A percentile compares a stretch with the other conserved stretches of the same genome.
These are phyloP conservation scores for Tetranychus piercei DNA, from an alignment of 2,888 invertebrate genomes.

Conservation along the genomic window DNA sequence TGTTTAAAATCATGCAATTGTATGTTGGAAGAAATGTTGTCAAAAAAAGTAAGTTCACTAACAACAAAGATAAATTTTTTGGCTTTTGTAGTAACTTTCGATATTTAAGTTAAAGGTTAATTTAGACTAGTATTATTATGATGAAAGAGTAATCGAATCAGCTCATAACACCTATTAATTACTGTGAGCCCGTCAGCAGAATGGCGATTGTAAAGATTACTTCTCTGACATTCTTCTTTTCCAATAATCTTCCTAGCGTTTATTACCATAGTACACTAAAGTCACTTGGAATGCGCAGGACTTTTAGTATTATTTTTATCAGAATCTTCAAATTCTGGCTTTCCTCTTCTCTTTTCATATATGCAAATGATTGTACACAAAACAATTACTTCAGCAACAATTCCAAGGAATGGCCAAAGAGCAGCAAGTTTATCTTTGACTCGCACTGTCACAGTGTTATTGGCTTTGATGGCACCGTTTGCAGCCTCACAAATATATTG, in stretches of 20 bases:
- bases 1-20: no score
- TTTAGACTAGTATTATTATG: no score
- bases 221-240: background rate
- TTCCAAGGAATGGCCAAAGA: conserved; percentile 92
- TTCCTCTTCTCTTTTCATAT: conserved; percentile 87
- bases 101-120: no score
- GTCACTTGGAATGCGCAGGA: background rate
- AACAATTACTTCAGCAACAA: conserved; percentile 80
- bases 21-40: no score
- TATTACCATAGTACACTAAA: background rate
- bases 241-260: background rate
- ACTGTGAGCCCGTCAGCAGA: no score
- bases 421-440: conserved; percentile 85
- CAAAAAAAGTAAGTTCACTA: no score
- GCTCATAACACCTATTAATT: no score
- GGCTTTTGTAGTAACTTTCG: no score
- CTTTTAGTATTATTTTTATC: conserved; percentile 23
- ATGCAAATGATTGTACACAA: conserved; percentile 84
- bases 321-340: conserved; percentile 65
- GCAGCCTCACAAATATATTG: conserved; percentile 45
- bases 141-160: no score
- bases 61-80: no score
- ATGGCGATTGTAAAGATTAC: background rate
- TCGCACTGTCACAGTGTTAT: conserved; percentile 43
- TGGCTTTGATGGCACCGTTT: conserved; percentile 33